Percentiles rank a stretch among this genome's conserved stretches.
phyloP scores from a whole-genome alignment of 2,797 vertebrate species.

The Sparus aurata region DNA sequence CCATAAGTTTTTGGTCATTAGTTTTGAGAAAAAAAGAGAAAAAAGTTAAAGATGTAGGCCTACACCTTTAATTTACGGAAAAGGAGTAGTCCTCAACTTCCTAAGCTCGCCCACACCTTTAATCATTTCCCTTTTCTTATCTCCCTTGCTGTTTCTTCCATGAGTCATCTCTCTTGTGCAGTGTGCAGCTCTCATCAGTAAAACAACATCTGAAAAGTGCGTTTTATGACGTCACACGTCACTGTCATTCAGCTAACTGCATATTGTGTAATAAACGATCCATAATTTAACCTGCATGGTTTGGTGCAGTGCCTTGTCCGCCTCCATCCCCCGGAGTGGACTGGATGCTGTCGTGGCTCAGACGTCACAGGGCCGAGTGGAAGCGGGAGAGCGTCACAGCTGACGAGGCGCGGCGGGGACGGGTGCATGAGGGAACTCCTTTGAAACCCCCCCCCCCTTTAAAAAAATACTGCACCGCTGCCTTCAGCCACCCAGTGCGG shows the following conservation, averaged over 20 bases:
- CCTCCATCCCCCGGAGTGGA: conserved; percentile 35
- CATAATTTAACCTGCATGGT: conserved; percentile 19
- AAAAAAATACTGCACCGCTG: conserved; percentile 38
- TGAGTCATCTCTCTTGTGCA: not conserved
- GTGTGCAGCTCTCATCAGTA: not conserved
- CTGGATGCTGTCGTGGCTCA: conserved; percentile 1
- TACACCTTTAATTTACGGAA: not conserved
- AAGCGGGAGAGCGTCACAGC: conserved; percentile 44
- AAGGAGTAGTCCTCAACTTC: not conserved
- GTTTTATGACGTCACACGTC: not conserved
- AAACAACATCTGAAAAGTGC: not conserved
- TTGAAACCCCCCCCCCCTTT: conserved; percentile 9
- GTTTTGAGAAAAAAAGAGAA: not conserved
- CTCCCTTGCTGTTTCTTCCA: not conserved
- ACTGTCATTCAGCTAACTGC: not conserved
- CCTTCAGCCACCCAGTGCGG: conserved; percentile 49
- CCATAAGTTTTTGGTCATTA: not conserved
- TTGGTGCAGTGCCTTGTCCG: conserved; percentile 23
- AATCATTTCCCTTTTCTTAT: not conserved
- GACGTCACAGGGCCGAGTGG: conserved; percentile 44
- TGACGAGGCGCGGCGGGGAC: conserved; percentile 35
- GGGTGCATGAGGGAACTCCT: conserved; percentile 55
- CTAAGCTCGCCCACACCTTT: not conserved
- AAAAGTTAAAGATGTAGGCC: not conserved
- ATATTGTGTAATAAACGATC: conserved; percentile 16